Conservation (phyloP, 2,888 invertebrate genomes). For the Plebejus argus region DNA sequence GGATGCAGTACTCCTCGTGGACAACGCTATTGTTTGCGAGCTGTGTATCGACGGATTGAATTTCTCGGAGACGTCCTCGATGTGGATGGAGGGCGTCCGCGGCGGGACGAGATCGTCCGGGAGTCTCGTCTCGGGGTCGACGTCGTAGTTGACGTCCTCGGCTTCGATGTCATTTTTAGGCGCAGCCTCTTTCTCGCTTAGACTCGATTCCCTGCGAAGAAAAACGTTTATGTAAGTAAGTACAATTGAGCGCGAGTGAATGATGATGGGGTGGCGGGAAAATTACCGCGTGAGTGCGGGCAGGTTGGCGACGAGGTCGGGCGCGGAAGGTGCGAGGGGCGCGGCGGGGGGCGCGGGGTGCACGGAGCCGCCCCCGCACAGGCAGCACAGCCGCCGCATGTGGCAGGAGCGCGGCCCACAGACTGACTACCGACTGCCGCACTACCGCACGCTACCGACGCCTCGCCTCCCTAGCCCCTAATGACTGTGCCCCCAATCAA, state of each 20-base stretch:
- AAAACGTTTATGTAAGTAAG: conserved; percentile 38
- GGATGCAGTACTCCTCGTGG: conserved; percentile 43
- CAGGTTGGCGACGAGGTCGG: conserved; percentile 72
- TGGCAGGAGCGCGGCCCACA: conserved; percentile 54
- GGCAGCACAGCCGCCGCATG: conserved; percentile 65
- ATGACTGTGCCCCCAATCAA: conserved; percentile 49
- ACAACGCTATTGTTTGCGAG: conserved; percentile 40
- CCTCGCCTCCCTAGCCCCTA: conserved; percentile 43
- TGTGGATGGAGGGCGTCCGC: conserved; percentile 63
- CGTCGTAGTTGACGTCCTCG: conserved; percentile 42
- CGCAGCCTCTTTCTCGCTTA: conserved; percentile 48
- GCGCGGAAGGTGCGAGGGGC: conserved; percentile 59
- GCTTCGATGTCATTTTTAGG: conserved; percentile 43
- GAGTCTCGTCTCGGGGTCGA: conserved; percentile 36
- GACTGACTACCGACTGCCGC: conserved; percentile 51
- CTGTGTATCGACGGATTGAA: conserved; percentile 50
- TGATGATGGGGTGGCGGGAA: conserved; percentile 37
- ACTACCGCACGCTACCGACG: conserved; percentile 51
- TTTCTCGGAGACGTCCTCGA: conserved; percentile 66
- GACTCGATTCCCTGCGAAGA: conserved; percentile 65
- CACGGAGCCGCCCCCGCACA: conserved; percentile 58
- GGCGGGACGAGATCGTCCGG: conserved; percentile 49
- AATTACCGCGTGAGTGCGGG: conserved; percentile 69
- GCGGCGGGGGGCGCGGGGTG: conserved; percentile 53
- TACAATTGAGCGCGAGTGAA: conserved; percentile 37